Percentiles rank a stretch among this genome's conserved stretches.
Evolutionary conservation across 2,888 invertebrate species (phyloP).

Genomic region (Tenodera sinensis): DNA sequence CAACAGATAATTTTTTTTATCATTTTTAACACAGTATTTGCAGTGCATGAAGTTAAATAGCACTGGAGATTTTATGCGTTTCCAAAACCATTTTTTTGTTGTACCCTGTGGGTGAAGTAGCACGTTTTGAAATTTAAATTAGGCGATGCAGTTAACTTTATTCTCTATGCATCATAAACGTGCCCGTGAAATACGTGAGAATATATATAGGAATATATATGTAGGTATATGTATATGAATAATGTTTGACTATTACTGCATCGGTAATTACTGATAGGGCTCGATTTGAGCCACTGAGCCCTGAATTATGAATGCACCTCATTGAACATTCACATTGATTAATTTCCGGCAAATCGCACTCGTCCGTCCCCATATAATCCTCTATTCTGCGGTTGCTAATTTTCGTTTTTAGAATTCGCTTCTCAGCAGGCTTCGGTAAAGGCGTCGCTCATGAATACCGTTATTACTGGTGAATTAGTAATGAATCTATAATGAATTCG

Average conservation of each 20-base stretch:
- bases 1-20: too few species aligned
- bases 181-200: background rate
- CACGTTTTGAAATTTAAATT: background rate
- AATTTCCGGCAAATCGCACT: background rate
- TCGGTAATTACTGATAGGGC: background rate
- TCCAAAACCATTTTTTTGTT: background rate
- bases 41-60: background rate
- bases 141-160: background rate
- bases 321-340: background rate
- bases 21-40: background rate
- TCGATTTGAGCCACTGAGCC: background rate
- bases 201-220: background rate
- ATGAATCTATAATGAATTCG: background rate
- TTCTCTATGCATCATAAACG: background rate
- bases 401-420: background rate
- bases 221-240: background rate
- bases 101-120: background rate
- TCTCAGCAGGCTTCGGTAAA: background rate
- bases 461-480: background rate
- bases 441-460: background rate
- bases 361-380: background rate
- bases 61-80: background rate
- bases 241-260: background rate
- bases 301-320: background rate
- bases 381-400: background rate